Percentiles rank a stretch among this genome's conserved stretches.
These are phyloP conservation scores for Salmo trutta DNA, from an alignment of 2,797 vertebrate genomes.

Conservation along the genomic window DNA sequence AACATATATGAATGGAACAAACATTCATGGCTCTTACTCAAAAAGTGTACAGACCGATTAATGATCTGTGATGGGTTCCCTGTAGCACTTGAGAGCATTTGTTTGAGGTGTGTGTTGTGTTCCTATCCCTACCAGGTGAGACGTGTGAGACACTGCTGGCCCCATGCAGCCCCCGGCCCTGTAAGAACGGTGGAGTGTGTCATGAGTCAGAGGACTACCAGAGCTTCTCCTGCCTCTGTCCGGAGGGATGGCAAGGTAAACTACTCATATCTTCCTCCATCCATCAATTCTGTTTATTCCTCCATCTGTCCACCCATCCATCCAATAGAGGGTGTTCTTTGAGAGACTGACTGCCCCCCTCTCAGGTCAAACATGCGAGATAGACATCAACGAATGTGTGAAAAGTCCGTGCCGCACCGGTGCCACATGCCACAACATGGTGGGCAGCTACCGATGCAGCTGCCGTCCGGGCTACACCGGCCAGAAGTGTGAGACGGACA, in stretches of 20 bases:
- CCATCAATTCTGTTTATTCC: neutral
- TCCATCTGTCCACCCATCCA: neutral
- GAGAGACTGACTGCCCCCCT: neutral
- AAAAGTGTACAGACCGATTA: neutral
- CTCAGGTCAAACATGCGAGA: constrained; percentile 90
- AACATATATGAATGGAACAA: neutral
- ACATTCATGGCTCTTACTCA: neutral
- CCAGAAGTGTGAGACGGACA: constrained; percentile 84
- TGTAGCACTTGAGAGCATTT: constrained; percentile 7
- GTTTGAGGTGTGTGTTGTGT: neutral
- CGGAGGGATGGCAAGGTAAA: constrained; percentile 94
- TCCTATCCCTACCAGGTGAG: constrained; percentile 75
- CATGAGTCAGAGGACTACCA: constrained; percentile 90
- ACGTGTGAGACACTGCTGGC: constrained; percentile 90
- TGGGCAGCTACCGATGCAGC: constrained; percentile 86
- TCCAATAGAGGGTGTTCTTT: neutral
- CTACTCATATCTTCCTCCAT: neutral
- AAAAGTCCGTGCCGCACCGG: constrained; percentile 88
- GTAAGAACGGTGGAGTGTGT: constrained; percentile 89
- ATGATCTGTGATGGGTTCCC: neutral
- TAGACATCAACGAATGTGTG: constrained; percentile 91
- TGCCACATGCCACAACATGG: constrained; percentile 86
- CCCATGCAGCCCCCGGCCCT: constrained; percentile 86
- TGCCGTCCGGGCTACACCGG: constrained; percentile 88
- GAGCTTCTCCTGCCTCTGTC: constrained; percentile 93